Base-by-base conservation (phyloP, 2,888 invertebrate genomes). In the Pollenia amentaria region DNA sequence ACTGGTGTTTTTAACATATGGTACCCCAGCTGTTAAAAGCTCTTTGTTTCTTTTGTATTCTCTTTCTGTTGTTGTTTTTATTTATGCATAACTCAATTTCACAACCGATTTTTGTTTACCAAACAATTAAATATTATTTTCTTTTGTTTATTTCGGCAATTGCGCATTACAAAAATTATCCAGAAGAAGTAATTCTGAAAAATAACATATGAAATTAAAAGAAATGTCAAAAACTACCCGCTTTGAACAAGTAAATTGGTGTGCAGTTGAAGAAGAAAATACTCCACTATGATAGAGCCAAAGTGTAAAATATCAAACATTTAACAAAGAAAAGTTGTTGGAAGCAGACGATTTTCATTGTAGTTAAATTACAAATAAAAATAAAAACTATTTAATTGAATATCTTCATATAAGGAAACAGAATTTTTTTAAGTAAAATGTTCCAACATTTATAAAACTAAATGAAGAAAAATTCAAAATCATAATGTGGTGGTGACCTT, bases 271-370 rank as follows among this genome's bases (percentile, higher is more conserved):
- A 62, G 21, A 60, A 12, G 16, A 76, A 70, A 55, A 60, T 42
- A 65, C 48, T 46, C 69, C 55, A 16, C 9, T 16, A 29, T 46
- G 21, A 79, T 79, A 79, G 76, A 83, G 46, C 11, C 9, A 53
- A 42, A 57, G 48, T 57, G 72, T 69, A 18, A 60, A 10, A 21
- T 51, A 60, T 6, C 18, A 42, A 51, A 29, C 82, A 85, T 78
- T 85, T 40, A 82, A 75, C 69, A 82, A 82, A 82, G 82, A 40
- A 82, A 86, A 69, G 48, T 64, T 65, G 10, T 18, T 75, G 48
- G 11, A 62, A 53, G 57, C 64, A 72, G 83, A 76, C 67, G 76
- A 14, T 29, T 80, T 80, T 80, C 16, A 67, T 42, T 55, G 14
- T 3, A 75, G 46, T 44, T 38, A 51, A 11, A 40, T 29, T 62